A percentile compares a stretch with the other conserved stretches of the same genome.
Conservation (phyloP, 64 coral and sea anemone species). For the Montipora sp. region DNA sequence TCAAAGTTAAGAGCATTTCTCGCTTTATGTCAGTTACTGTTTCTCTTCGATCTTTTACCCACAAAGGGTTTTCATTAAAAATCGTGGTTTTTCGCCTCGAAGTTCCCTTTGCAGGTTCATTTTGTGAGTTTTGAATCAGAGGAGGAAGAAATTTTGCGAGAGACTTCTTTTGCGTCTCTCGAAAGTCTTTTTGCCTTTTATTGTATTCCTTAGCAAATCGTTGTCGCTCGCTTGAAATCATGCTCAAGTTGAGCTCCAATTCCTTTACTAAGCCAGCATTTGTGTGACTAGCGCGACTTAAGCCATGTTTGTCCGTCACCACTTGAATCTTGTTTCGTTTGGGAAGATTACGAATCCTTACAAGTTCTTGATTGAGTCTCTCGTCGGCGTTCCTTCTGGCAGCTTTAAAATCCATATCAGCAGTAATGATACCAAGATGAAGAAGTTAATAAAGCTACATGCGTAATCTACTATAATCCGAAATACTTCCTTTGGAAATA, state of each 20-base stretch:
- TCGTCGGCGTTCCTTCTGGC: slow-evolving; percentile 70
- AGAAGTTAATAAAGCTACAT: not conserved
- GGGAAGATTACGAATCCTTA: slow-evolving; percentile 83
- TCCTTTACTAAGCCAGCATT: slow-evolving; percentile 76
- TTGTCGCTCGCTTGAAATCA: slow-evolving; percentile 58
- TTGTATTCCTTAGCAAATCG: slow-evolving; percentile 43
- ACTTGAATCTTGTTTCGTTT: slow-evolving; percentile 72
- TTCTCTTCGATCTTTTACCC: slow-evolving; percentile 39
- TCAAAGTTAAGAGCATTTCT: slow-evolving; percentile 33
- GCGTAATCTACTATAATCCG: slow-evolving; percentile 18
- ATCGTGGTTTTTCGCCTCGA: not conserved
- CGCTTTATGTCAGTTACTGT: not conserved
- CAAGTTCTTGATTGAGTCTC: slow-evolving; percentile 81
- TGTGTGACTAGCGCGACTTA: slow-evolving; percentile 80
- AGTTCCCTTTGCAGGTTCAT: not conserved
- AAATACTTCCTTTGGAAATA: not conserved
- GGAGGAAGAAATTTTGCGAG: slow-evolving; percentile 77
- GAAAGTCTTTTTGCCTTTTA: slow-evolving; percentile 72
- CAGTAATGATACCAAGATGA: not conserved
- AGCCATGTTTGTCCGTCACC: slow-evolving; percentile 77
- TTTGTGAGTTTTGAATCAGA: slow-evolving; percentile 23
- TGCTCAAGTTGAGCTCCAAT: slow-evolving; percentile 60
- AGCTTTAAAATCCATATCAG: slow-evolving; percentile 52
- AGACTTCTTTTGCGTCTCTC: slow-evolving; percentile 61
- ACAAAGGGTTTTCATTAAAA: slow-evolving; percentile 15